phyloP scores from a whole-genome alignment of 2,113 vertebrate genomes.

The Agapornis roseicollis region DNA sequence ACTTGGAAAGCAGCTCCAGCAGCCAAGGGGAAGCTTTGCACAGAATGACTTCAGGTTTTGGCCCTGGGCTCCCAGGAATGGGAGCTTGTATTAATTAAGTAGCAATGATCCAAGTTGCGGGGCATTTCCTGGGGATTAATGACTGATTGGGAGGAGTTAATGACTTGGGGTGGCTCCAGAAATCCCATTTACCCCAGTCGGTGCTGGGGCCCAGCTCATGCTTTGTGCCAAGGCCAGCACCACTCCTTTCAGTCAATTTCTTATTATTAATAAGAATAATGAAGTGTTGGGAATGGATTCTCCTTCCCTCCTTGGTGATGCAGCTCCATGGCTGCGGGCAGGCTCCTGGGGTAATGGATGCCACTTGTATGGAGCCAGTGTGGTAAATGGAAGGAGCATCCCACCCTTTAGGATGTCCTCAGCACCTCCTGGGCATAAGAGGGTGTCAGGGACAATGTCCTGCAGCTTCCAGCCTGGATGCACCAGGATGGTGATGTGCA shows the following conservation, averaged over 20 bases:
- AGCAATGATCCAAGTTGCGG: not conserved
- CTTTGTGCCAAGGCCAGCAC: conserved; percentile 5
- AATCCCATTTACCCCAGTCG: conserved; percentile 46
- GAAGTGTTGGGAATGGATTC: not conserved
- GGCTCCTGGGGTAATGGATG: not conserved
- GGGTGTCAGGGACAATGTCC: accelerated
- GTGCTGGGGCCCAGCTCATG: not conserved
- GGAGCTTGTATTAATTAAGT: conserved; percentile 20
- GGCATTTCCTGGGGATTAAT: conserved; percentile 57
- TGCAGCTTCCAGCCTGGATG: not conserved
- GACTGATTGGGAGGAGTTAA: conserved; percentile 8
- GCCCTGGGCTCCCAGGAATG: accelerated
- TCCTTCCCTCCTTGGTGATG: not conserved
- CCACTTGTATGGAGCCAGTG: accelerated
- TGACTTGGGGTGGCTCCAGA: conserved; percentile 40
- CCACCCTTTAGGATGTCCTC: not conserved
- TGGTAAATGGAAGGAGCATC: not conserved
- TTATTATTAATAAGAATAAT: not conserved
- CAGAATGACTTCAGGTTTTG: not conserved
- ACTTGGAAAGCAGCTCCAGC: not conserved
- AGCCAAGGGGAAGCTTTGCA: not conserved
- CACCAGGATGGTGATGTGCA: accelerated
- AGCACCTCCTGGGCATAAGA: not conserved
- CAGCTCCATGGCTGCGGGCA: not conserved
- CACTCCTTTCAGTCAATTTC: not conserved